These are phyloP conservation scores for Chlorospingus flavigularis DNA, from an alignment of 2,797 vertebrate species.

Conservation along the genomic window DNA sequence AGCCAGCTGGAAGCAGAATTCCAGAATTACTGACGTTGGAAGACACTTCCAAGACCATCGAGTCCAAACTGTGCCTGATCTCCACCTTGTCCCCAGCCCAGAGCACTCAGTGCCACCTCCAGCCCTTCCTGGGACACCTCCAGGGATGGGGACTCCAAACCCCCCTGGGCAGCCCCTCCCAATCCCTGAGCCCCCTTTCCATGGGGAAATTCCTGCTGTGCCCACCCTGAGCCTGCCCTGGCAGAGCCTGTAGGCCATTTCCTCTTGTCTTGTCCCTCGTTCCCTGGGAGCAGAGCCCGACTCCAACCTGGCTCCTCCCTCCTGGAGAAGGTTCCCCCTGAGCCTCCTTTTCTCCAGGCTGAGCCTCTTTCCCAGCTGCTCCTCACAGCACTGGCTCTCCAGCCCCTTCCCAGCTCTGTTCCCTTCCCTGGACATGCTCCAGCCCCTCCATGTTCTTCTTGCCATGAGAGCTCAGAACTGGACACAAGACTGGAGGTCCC, in stretches of 20 bases:
- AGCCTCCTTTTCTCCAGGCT: not conserved
- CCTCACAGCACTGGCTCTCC: not conserved
- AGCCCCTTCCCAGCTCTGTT: not conserved
- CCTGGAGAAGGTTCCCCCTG: not conserved
- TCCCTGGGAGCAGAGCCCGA: not conserved
- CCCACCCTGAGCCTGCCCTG: not conserved
- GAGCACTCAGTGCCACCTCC: not conserved
- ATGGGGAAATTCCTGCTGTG: not conserved
- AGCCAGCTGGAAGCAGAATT: not conserved
- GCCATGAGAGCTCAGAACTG: not conserved
- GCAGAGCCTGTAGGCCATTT: not conserved
- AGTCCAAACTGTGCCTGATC: fast-evolving
- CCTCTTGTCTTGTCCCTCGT: not conserved
- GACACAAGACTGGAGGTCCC: not conserved
- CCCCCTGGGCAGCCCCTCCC: not conserved
- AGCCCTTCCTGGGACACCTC: not conserved
- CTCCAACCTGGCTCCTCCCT: not conserved
- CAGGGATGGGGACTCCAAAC: not conserved
- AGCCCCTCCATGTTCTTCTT: not conserved
- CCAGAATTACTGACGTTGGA: not conserved
- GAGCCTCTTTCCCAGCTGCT: not conserved
- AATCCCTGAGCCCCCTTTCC: not conserved
- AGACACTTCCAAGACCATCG: fast-evolving
- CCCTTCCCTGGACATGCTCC: not conserved
- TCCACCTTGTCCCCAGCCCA: not conserved